Conservation (phyloP, 2,113 vertebrate species). For the Nyctibius bracteatus region DNA sequence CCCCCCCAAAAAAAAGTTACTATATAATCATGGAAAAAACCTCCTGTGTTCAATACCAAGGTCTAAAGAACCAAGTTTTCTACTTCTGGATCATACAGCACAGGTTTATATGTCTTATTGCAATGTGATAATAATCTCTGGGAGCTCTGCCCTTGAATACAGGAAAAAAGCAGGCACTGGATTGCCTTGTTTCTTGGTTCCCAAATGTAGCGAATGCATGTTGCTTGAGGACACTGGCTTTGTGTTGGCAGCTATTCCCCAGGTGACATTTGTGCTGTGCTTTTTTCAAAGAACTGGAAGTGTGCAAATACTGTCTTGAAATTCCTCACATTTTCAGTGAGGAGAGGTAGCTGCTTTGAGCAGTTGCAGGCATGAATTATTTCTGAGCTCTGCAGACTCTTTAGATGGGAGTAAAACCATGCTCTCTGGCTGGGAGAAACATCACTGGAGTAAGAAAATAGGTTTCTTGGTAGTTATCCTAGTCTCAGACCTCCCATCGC, state of each 20-base stretch:
- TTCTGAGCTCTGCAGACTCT: neutral
- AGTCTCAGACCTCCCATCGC: neutral
- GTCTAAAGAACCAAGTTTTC: neutral
- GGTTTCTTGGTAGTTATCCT: neutral
- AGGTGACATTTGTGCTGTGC: neutral
- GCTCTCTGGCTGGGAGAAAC: neutral
- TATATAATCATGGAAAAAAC: neutral
- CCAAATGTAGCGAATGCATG: neutral
- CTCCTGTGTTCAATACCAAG: neutral
- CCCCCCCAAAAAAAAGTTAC: neutral
- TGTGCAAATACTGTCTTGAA: neutral
- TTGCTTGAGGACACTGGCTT: neutral
- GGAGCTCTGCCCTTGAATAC: neutral
- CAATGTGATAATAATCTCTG: neutral
- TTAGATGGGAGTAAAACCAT: rapidly evolving
- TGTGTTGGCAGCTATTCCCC: neutral
- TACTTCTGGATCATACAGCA: neutral
- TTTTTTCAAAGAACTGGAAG: neutral
- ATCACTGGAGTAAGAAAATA: neutral
- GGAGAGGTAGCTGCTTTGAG: neutral
- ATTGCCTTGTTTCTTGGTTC: neutral
- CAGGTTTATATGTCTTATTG: neutral
- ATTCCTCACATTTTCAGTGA: neutral
- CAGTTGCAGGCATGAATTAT: neutral
- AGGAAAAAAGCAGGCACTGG: neutral